Percentiles rank a stretch among this genome's conserved stretches.
Evolutionary conservation across 2,113 vertebrate genomes (phyloP).

Genomic region (Delphinapterus leucas): DNA sequence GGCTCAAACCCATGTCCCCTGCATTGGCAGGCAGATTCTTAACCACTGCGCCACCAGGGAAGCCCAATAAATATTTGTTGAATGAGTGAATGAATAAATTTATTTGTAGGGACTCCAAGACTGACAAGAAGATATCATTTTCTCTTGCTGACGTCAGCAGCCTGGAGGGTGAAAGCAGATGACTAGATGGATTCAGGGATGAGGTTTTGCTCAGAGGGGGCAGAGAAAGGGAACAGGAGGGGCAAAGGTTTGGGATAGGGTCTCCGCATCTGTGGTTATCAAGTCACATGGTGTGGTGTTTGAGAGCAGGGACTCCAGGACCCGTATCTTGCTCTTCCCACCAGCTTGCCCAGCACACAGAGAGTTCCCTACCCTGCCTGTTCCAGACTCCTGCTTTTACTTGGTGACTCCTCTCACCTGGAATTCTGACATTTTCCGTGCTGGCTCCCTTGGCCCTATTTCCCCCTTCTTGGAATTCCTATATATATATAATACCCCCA

Average conservation of each 20-base stretch:
- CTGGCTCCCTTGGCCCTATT: background rate
- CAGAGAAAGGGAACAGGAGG: background rate
- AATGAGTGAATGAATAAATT: background rate
- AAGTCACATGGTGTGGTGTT: background rate
- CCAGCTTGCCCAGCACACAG: background rate
- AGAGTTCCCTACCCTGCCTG: too few species aligned
- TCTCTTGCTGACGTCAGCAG: background rate
- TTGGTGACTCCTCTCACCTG: background rate
- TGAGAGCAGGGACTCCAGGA: background rate
- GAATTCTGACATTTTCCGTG: background rate
- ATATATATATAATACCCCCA: accelerated
- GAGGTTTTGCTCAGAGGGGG: background rate
- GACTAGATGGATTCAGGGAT: background rate
- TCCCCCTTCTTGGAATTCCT: background rate
- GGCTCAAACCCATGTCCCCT: too few species aligned
- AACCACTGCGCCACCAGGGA: too few species aligned
- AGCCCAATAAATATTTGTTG: background rate
- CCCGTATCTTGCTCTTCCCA: accelerated
- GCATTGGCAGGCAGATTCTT: too few species aligned
- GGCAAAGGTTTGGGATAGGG: background rate
- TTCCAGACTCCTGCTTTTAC: background rate
- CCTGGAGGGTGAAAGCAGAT: background rate
- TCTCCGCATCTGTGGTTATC: background rate
- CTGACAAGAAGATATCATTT: background rate
- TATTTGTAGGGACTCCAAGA: background rate